phyloP scores from a whole-genome alignment of 2,888 invertebrate species.

The Teleogryllus oceanicus region DNA sequence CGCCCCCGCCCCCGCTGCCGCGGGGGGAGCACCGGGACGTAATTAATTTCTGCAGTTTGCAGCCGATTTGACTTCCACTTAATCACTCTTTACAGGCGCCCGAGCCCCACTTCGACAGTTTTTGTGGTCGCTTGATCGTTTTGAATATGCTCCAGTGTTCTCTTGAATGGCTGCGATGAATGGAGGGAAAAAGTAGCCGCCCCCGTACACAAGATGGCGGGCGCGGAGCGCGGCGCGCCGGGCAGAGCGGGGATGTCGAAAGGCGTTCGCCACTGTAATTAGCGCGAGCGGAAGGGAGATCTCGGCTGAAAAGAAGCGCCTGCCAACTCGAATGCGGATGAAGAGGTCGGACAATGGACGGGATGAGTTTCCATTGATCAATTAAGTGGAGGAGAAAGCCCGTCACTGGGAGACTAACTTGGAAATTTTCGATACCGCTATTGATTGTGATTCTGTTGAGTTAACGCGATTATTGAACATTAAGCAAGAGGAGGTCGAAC shows the following conservation, averaged over 20 bases:
- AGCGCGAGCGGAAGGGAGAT: background rate
- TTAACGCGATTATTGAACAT: no score
- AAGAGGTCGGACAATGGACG: background rate
- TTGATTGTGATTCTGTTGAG: no score
- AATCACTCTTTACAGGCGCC: slow-evolving; percentile 8
- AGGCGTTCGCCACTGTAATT: slow-evolving; percentile 7
- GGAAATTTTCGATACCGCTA: background rate
- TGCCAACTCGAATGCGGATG: background rate
- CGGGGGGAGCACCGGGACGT: background rate
- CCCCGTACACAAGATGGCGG: background rate
- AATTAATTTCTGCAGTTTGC: slow-evolving; percentile 18
- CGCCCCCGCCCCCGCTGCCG: background rate
- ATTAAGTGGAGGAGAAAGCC: background rate
- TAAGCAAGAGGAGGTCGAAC: no score
- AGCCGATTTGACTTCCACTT: slow-evolving; percentile 18
- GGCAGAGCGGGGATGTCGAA: background rate
- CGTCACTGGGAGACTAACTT: background rate
- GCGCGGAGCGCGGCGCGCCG: background rate
- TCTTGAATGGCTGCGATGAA: background rate
- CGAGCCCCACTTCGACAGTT: background rate
- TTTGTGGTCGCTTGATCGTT: background rate
- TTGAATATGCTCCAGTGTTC: slow-evolving; percentile 5
- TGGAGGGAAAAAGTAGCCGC: background rate
- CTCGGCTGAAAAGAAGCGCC: background rate
- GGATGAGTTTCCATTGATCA: background rate